phyloP scores from a whole-genome alignment of 1,140 invertebrate species.

The Eueides isabella region DNA sequence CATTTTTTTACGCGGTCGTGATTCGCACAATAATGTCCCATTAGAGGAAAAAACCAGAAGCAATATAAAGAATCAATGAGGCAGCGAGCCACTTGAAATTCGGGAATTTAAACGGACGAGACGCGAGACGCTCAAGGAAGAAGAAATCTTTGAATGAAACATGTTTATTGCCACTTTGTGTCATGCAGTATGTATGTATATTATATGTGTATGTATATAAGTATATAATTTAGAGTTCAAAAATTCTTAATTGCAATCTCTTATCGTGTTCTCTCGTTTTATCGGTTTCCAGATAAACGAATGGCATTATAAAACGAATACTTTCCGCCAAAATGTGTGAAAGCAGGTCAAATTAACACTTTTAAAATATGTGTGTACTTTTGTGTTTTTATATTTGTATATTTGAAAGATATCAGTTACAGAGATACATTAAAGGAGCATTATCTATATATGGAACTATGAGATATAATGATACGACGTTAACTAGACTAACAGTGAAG shows the following conservation, averaged over 20 bases:
- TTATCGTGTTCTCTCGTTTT: conserved; percentile 20
- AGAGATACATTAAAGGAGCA: neutral
- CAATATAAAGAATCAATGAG: conserved; percentile 48
- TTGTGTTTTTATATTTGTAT: neutral
- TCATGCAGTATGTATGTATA: neutral
- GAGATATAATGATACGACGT: conserved; percentile 49
- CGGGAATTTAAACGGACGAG: conserved; percentile 40
- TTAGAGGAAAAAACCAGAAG: conserved; percentile 39
- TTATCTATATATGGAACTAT: conserved; percentile 24
- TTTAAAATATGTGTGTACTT: neutral
- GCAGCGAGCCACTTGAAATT: conserved; percentile 42
- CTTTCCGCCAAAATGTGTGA: conserved; percentile 22
- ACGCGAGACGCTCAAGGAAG: conserved; percentile 26
- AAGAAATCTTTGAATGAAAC: conserved; percentile 41
- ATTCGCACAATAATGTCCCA: conserved; percentile 46
- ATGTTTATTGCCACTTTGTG: neutral
- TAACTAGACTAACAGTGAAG: conserved; percentile 53
- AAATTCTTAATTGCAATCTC: conserved; percentile 1
- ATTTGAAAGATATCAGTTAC: neutral
- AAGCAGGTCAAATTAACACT: conserved; percentile 22
- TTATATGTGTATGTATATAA: neutral
- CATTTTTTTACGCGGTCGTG: conserved; percentile 48
- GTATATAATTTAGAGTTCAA: neutral
- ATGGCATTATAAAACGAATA: conserved; percentile 14
- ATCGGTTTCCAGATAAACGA: conserved; percentile 5